Evolutionary conservation across 2,888 invertebrate species (phyloP), one percentile per base, ranked within the genome.

Genomic region (Auanema freiburgensis): DNA sequence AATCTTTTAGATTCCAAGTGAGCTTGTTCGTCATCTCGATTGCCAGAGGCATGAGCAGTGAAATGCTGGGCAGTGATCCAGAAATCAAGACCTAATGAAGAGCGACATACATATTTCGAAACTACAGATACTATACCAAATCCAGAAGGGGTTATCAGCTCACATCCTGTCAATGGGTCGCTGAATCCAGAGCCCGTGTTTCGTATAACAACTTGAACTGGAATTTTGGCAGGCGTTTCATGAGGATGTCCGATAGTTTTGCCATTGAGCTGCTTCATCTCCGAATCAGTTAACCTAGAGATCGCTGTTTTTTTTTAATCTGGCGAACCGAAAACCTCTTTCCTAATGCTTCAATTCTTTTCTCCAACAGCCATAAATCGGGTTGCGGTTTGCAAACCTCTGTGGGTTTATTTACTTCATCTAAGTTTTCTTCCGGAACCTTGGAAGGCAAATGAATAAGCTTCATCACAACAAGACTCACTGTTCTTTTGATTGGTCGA

Each of bases 41-140:
- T 49, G 8, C 79, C 79, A 42, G 68, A 69, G n/a, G 79, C 77
- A 33, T 70, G 68, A 8, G 72, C 78, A 21, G 69, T 71, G 11
- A 67, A 53, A 52, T 78, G 62, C 64, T 80, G 78, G 10, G 77
- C 66, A 10, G 76, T 65, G 8, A 79, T 58, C 80, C 80, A 80
- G 8, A 80, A 64, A 54, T 78, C 76, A 55, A 64, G 65, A 5
- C 72, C 72, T 69, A 57, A 52, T 61, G 58, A 2, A 18, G 24
- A 40, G 43, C 55, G 11, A n/a, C n/a, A n/a, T n/a, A n/a, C n/a
- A n/a, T n/a, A n/a, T n/a, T n/a, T n/a, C n/a, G n/a, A 16, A 54
- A 11, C 12, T 1, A 54, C 11, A 16, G 23, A 52, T 50, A n/a
- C n/a, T 52, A 53, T 53, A 67, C 74, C 66, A 49, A 72, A 76